phyloP scores from a whole-genome alignment of 2,113 vertebrate species.

The Rousettus leschenaultii region DNA sequence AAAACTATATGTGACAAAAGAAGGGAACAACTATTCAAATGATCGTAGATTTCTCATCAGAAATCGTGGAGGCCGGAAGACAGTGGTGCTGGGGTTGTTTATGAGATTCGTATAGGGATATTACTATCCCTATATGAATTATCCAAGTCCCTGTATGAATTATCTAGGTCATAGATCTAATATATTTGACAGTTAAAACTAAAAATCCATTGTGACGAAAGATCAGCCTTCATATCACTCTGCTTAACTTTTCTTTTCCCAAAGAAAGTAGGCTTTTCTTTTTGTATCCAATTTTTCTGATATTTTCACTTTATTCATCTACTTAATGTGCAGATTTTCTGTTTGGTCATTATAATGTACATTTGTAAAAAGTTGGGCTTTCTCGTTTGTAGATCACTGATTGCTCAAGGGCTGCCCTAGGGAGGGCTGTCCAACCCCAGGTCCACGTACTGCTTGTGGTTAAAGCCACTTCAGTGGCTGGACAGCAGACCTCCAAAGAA shows the following conservation, averaged over 20 bases:
- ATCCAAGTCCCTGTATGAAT: too few species aligned
- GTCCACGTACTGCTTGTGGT: fast-evolving
- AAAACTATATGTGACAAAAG: neutral
- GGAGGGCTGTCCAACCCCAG: too few species aligned
- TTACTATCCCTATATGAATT: too few species aligned
- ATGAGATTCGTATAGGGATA: too few species aligned
- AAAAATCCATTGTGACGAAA: neutral
- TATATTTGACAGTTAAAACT: too few species aligned
- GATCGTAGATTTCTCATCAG: neutral
- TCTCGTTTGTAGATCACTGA: neutral
- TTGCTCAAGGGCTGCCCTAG: neutral
- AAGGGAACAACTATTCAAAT: neutral
- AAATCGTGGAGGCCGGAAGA: neutral
- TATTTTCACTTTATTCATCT: neutral
- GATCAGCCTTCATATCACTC: neutral
- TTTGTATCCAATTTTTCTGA: neutral
- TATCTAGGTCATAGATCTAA: too few species aligned
- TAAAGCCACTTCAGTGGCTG: neutral
- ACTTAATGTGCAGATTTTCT: neutral
- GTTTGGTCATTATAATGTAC: neutral
- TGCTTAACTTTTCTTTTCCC: neutral
- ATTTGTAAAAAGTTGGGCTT: neutral
- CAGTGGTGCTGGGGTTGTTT: neutral
- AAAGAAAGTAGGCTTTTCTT: neutral
- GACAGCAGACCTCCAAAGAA: neutral